Base-by-base conservation (phyloP, 2,113 vertebrate species). In the Axis porcinus region DNA sequence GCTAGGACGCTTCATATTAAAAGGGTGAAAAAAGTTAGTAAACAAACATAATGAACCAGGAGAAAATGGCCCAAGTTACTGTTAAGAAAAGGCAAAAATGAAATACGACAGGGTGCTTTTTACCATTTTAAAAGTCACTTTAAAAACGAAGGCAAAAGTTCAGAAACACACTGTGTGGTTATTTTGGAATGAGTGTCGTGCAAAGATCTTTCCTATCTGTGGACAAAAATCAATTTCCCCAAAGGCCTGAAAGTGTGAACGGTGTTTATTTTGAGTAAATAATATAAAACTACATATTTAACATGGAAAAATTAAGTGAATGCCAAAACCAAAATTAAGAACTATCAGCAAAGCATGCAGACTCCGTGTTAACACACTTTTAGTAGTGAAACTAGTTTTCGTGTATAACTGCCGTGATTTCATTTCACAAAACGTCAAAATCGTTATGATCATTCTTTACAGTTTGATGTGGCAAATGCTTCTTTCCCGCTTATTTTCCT, bases 321-420 rank as follows among this genome's bases (percentile, higher is more conserved):
- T 98, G 98, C 98, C 97, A 99, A 98, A 99, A 98, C 98, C 98
- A 98, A 98, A 99, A 98, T 99, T 98, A 98, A 97, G 94, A 98
- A 98, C 98, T 98, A 95, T 95, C 97, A 98, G 98, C 98, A 98
- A 99, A 99, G 99, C 99, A 99, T 99, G 99, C 99, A 99, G 97
- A 98, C 97, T 99, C 98, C 47, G 88, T 87, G 97, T 98, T 98
- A 98, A 98, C 98, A 98, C 40, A 82, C 82, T 94, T 89, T 97
- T 96, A 97, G 97, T 95, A 23, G 0, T 97, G 90, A 96, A 95
- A 96, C 83, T 90, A 87, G 88, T 96, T 97, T 94, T 57, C 83
- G 76, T 98, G 97, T 93, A 40, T 87, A 95, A 84, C 97, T 98
- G 97, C 94, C 96, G 36, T 97, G 96, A 64, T 96, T 97, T 97